Evolutionary conservation across 2,113 vertebrate genomes (phyloP).

Genomic region (Leucopsar rothschildi): DNA sequence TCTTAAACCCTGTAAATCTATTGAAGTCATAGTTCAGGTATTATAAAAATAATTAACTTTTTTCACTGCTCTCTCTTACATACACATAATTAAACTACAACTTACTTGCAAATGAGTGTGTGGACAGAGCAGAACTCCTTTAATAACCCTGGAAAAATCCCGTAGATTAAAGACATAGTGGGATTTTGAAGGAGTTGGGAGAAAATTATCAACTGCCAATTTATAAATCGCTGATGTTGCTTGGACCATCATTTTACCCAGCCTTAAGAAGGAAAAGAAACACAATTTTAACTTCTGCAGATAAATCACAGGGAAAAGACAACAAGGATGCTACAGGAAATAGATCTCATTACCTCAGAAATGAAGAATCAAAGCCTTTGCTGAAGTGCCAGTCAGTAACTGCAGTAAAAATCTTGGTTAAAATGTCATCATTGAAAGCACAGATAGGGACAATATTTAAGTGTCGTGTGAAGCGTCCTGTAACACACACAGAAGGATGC

Average conservation of each 20-base stretch:
- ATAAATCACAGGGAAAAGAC: neutral
- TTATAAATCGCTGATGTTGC: slow-evolving; percentile 87
- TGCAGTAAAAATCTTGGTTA: slow-evolving; percentile 87
- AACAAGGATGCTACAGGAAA: neutral
- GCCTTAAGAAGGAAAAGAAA: slow-evolving; percentile 65
- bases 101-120: slow-evolving; percentile 86
- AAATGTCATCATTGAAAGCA: slow-evolving; percentile 85
- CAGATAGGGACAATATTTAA: slow-evolving; percentile 85
- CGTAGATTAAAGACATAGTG: slow-evolving; percentile 93
- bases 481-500: neutral
- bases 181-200: slow-evolving; percentile 93
- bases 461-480: slow-evolving; percentile 90
- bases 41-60: neutral
- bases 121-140: slow-evolving; percentile 87
- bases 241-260: slow-evolving; percentile 86
- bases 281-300: neutral
- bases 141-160: slow-evolving; percentile 89
- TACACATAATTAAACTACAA: neutral
- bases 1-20: neutral
- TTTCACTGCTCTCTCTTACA: neutral
- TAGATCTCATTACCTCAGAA: slow-evolving; percentile 75
- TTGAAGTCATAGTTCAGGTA: neutral
- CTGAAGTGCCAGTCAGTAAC: slow-evolving; percentile 90
- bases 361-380: slow-evolving; percentile 82
- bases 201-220: slow-evolving; percentile 81